Evolutionary conservation across 2,113 vertebrate genomes (phyloP).

Genomic region (Gymnarchus niloticus): DNA sequence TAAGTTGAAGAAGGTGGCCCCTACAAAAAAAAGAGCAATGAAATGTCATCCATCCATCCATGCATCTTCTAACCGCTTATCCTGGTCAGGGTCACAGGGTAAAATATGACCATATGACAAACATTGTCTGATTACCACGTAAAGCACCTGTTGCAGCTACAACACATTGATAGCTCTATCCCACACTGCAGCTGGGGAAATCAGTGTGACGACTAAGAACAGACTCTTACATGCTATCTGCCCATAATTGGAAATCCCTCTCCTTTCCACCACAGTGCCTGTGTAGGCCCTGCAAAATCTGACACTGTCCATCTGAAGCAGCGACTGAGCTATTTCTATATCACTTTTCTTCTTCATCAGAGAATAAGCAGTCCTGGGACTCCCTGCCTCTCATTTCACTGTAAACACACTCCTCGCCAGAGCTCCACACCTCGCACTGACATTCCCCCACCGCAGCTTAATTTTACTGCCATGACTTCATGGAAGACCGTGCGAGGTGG

Average conservation of each 20-base stretch:
- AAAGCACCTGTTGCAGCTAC: not conserved
- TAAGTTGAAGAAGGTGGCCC: not conserved
- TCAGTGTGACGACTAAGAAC: not conserved
- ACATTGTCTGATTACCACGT: not conserved
- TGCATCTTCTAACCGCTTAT: too few relatives aligned
- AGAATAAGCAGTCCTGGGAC: constrained; percentile 15
- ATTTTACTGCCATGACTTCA: constrained; percentile 28
- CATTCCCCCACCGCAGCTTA: constrained; percentile 4
- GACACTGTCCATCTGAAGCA: constrained; percentile 15
- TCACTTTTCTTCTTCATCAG: constrained; percentile 24
- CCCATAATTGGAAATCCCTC: constrained; percentile 4
- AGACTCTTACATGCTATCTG: not conserved
- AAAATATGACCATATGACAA: not conserved
- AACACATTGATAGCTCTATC: not conserved
- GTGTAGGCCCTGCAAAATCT: constrained; percentile 16
- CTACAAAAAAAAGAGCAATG: not conserved
- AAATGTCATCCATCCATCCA: too few relatives aligned
- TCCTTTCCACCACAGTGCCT: not conserved
- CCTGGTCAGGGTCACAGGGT: too few relatives aligned
- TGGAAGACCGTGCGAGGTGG: not conserved
- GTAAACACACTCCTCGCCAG: constrained; percentile 8
- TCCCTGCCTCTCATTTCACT: constrained; percentile 22
- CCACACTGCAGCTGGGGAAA: not conserved
- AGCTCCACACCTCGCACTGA: not conserved
- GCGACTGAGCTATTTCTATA: constrained; percentile 14